Percentiles rank a stretch among this genome's conserved stretches.
Evolutionary conservation across 2,113 vertebrate genomes (phyloP).

Genomic region (Sylvilagus bachmani): DNA sequence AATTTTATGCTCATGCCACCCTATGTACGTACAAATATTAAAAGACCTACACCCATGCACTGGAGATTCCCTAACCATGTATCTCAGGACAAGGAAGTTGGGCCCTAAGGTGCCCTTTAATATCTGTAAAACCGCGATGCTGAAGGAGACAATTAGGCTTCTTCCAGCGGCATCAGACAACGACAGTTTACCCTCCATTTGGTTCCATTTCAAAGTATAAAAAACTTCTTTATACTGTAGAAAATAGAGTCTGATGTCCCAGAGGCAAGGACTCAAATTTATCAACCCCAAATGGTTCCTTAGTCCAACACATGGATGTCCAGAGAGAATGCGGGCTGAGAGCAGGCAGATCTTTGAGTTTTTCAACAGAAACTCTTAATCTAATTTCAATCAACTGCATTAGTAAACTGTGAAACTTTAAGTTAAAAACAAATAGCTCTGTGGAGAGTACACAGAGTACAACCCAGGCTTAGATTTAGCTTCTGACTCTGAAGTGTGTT

Average conservation of each 20-base stretch:
- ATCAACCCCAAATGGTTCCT: neutral
- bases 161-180: neutral
- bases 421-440: conserved; percentile 5
- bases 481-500: neutral
- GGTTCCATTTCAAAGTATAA: neutral
- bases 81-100: neutral
- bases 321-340: neutral
- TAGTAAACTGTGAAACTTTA: neutral
- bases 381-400: neutral
- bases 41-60: neutral
- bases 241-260: neutral
- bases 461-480: neutral
- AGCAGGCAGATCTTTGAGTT: neutral
- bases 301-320: neutral
- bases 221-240: neutral
- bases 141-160: neutral
- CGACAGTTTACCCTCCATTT: neutral
- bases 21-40: neutral
- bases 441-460: neutral
- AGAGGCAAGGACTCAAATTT: neutral
- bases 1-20: neutral
- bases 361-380: neutral
- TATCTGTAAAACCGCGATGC: neutral
- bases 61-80: neutral
- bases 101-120: neutral